phyloP scores from a whole-genome alignment of 2,113 vertebrate species.

The Himantopus leucocephalus region DNA sequence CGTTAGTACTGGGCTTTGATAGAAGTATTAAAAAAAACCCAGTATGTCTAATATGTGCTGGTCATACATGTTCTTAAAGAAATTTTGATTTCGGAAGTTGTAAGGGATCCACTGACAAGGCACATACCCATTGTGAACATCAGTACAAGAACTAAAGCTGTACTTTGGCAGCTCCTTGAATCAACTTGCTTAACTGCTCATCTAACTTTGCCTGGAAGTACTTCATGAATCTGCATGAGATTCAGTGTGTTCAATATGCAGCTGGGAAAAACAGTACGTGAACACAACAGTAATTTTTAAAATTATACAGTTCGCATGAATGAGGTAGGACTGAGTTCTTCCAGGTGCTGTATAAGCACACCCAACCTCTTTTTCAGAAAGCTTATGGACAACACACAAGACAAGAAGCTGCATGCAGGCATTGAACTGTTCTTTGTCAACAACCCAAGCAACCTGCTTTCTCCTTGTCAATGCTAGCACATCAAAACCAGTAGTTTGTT shows the following conservation, averaged over 20 bases:
- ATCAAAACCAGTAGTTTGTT: slow-evolving; percentile 7
- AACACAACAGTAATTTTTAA: not conserved
- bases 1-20: not conserved
- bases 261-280: not conserved
- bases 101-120: not conserved
- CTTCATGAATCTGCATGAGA: not conserved
- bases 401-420: not conserved
- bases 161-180: not conserved
- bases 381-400: not conserved
- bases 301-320: not conserved
- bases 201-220: not conserved
- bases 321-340: not conserved
- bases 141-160: not conserved
- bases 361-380: not conserved
- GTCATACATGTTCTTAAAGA: not conserved
- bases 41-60: not conserved
- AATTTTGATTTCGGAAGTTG: not conserved
- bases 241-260: not conserved
- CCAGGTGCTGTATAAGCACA: not conserved
- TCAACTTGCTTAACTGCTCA: not conserved
- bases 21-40: not conserved
- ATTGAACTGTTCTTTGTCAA: not conserved
- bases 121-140: not conserved
- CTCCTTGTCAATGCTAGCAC: not conserved
- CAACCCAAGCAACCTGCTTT: not conserved